Base-by-base conservation (phyloP, 2,113 vertebrate genomes). In the Meleagris gallopavo region DNA sequence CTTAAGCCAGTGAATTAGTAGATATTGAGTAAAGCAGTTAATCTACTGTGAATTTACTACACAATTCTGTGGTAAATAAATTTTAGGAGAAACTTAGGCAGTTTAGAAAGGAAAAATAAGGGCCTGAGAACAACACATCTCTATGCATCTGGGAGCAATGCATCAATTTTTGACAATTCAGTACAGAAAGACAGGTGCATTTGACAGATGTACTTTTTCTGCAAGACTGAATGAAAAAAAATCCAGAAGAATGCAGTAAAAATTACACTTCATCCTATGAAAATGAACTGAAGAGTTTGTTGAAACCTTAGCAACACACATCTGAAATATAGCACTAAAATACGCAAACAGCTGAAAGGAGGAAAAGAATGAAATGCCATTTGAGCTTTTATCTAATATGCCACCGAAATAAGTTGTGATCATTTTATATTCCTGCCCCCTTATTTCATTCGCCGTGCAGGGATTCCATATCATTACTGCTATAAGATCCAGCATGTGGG, bases 221-320 rank as follows among this genome's bases (percentile, higher is more conserved):
- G 66, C 91, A 84, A 84, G 89, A 64, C 84, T 84, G 70, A 89
- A 74, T 65, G 69, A 95, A 83, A 83, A 54, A 93, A 81, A 90
- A 83, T 78, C 70, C 52, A 91, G 69, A 72, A 25, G 8, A 90
- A 36, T 78, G 61, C 80, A 93, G 81, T 80, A 88, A 86, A 93
- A 41, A 50, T 72, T 73, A 77, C 64, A 73, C 58, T 93, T 92
- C 40, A 77, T 71, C 48, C 34, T 64, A 50, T 40, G 58, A 91
- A 89, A 89, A 72, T 13, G 32, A 89, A 52, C 9, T 41, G 30
- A 50, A 64, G 32, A 73, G 18, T 62, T 70, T 55, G 65, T 18
- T 34, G 77, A 90, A 83, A 92, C 22, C 73, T 30, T 86, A 29
- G 65, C 80, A 93, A 77, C 7, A 11, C 30, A 65, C 13, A 81